Base-by-base conservation (phyloP, 2,113 vertebrate species). In the Xenopus tropicalis region DNA sequence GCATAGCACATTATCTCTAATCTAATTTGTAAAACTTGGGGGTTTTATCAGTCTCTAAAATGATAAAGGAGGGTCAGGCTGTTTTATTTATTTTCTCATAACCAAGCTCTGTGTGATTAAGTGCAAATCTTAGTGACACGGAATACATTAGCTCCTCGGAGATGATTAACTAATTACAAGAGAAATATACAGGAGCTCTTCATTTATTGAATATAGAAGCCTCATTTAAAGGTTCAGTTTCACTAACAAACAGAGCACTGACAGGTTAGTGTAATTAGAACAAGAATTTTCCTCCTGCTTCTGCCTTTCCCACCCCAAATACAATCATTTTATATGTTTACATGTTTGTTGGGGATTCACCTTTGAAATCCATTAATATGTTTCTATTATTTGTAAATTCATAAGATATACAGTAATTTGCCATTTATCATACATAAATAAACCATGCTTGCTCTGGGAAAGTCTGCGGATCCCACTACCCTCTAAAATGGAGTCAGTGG, bases 131-230 rank as follows among this genome's bases (percentile, higher is more conserved):
- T 76, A 69, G 73, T 76, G 66, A 69, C 73, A 76, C 57, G 42
- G 73, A 76, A 76, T 76, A 69, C 66, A 76, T 76, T 76, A 76
- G 66, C 59, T 76, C 59, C 58, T 42, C 46, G 20, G 66, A 62
- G 66, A 76, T 76, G 73, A 76, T 76, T 76, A 76, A 76, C 66
- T 76, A 76, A 76, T 76, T 76, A 62, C 66, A 69, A 63, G 73
- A 69, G 46, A 62, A 69, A 76, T 69, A 69, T 76, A 76, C 66
- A 63, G 72, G 65, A 61, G 66, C 66, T 63, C 58, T 69, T 62
- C 66, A 69, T 69, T 69, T 42, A 25, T n/a, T 24, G 20, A 69
- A 69, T 76, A 44, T 56, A 17, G 48, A 63, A 44, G 58, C 59
- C 19, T 66, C 63, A 74, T 69, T 76, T 69, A 56, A 63, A 76